Evolutionary conservation across 2,113 vertebrate genomes (phyloP).

Genomic region (Ictidomys tridecemlineatus): DNA sequence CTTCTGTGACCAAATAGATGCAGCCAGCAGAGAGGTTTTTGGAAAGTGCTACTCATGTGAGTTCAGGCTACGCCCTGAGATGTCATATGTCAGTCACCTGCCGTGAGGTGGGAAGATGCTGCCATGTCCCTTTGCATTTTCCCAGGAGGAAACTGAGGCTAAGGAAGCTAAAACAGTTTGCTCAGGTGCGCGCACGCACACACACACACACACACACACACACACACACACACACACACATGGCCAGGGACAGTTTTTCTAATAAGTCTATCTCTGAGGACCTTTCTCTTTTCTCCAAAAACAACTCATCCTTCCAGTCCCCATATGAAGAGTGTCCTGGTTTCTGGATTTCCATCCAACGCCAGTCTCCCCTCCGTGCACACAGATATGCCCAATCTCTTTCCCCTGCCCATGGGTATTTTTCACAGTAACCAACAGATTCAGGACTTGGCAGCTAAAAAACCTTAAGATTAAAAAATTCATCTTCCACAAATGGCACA

Average conservation of each 20-base stretch:
- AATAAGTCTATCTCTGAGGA: neutral
- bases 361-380: neutral
- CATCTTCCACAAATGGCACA: neutral
- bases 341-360: neutral
- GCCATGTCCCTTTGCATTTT: fast-evolving
- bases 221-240: neutral
- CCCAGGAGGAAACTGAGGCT: neutral
- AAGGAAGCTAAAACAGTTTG: fast-evolving
- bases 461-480: neutral
- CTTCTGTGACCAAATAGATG: neutral
- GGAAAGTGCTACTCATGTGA: neutral
- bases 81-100: fast-evolving
- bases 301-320: neutral
- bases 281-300: neutral
- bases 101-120: fast-evolving
- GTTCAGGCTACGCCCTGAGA: neutral
- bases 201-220: neutral
- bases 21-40: neutral
- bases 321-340: neutral
- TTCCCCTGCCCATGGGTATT: fast-evolving
- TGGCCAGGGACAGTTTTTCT: fast-evolving
- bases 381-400: fast-evolving
- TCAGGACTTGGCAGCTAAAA: neutral
- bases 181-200: neutral
- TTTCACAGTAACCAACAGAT: neutral